Conservation (phyloP, 1,140 invertebrate genomes). For the Chironomus tepperi region DNA sequence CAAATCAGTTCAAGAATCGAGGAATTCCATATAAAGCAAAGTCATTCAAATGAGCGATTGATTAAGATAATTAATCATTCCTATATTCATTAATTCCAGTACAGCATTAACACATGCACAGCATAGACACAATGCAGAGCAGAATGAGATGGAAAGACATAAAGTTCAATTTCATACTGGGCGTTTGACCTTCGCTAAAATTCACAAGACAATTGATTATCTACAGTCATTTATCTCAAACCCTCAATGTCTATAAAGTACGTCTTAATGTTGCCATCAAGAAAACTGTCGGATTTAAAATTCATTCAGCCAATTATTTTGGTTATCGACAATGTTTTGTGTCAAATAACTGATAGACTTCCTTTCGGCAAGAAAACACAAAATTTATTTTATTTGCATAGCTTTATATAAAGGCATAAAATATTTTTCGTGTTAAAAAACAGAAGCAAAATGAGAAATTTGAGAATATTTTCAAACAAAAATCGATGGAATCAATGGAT, state of each 20-base stretch:
- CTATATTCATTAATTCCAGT: neutral
- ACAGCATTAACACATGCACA: neutral
- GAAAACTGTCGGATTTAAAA: neutral
- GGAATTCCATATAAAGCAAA: constrained; percentile 13
- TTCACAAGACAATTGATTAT: constrained; percentile 9
- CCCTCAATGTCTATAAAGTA: neutral
- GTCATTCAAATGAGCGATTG: constrained; percentile 6
- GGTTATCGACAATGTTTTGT: too few species aligned
- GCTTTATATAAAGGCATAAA: neutral
- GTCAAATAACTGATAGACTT: neutral
- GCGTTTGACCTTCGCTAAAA: neutral
- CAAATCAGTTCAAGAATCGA: neutral
- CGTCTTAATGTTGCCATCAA: neutral
- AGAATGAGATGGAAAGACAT: too few species aligned
- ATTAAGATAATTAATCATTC: constrained; percentile 14
- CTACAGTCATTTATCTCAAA: neutral
- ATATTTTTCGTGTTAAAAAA: neutral
- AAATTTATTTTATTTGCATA: neutral
- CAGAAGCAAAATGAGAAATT: neutral
- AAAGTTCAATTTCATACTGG: constrained; percentile 4
- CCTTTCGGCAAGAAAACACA: neutral
- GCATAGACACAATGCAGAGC: too few species aligned
- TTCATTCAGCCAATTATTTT: too few species aligned
- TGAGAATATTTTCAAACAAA: neutral
- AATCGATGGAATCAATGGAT: neutral